Percentiles rank a stretch among this genome's conserved stretches.
These are phyloP conservation scores for Phania funesta DNA, from an alignment of 2,888 invertebrate species.

Conservation along the genomic window DNA sequence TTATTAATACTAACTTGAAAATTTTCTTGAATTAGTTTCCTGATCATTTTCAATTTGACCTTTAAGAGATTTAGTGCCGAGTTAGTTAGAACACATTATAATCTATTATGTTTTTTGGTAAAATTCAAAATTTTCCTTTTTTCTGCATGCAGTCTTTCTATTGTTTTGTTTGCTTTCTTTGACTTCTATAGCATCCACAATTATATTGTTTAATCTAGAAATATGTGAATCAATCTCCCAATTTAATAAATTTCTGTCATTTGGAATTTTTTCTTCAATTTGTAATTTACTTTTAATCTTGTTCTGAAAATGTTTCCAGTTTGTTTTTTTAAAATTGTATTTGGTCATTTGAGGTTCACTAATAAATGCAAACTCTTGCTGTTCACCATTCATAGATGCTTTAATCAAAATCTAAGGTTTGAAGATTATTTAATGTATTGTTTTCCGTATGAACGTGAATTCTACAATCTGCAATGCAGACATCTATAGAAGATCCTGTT, in stretches of 20 bases:
- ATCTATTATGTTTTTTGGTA: not conserved
- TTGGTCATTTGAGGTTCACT: no score
- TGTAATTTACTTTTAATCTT: not conserved
- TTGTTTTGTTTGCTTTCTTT: not conserved
- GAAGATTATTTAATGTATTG: no score
- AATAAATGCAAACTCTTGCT: not conserved
- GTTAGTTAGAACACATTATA: not conserved
- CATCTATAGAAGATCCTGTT: no score
- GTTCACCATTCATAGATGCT: slow-evolving; percentile 1
- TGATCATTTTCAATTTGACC: slow-evolving; percentile 7
- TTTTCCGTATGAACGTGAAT: no score
- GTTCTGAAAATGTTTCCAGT: not conserved
- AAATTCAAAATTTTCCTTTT: no score
- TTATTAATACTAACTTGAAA: not conserved
- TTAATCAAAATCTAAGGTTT: no score
- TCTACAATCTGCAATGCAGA: no score
- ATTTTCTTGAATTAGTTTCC: slow-evolving; percentile 6
- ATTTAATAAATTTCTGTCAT: slow-evolving; percentile 3
- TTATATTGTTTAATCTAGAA: slow-evolving; percentile 2
- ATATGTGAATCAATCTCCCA: not conserved
- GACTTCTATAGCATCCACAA: not conserved
- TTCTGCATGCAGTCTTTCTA: not conserved
- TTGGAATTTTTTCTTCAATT: not conserved
- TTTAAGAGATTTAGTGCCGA: not conserved
- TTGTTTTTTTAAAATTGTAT: no score